A percentile compares a stretch with the other conserved stretches of the same genome.
phyloP scores from a whole-genome alignment of 2,797 vertebrate genomes.

The Sphaeramia orbicularis region DNA sequence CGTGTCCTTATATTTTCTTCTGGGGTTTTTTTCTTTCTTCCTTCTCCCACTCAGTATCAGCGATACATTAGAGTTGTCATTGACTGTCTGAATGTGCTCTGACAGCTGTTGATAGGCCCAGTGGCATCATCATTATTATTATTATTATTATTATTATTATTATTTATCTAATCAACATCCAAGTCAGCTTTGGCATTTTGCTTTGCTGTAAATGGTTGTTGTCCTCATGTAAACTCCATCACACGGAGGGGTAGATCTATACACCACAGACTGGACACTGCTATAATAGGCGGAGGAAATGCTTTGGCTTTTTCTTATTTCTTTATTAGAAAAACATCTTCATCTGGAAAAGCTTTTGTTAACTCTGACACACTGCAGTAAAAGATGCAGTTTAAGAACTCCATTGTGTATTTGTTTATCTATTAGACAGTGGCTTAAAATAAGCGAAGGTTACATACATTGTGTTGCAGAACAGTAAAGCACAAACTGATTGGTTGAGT shows the following conservation, averaged over 20 bases:
- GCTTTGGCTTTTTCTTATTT: too few species aligned
- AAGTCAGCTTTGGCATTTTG: constrained; percentile 38
- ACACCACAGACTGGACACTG: not conserved
- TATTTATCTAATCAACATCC: constrained; percentile 59
- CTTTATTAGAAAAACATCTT: too few species aligned
- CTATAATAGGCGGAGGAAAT: constrained; percentile 13
- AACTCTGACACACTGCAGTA: too few species aligned
- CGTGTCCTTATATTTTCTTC: constrained; percentile 58
- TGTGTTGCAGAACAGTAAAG: too few species aligned
- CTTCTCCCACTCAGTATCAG: constrained; percentile 34
- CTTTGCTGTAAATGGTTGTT: constrained; percentile 20
- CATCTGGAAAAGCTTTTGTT: too few species aligned
- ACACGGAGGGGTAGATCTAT: constrained; percentile 11
- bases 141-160: constrained; percentile 53
- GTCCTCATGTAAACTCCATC: constrained; percentile 20
- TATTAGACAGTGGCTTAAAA: too few species aligned
- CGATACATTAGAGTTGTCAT: constrained; percentile 49
- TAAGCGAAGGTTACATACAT: too few species aligned
- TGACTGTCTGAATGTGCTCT: constrained; percentile 57
- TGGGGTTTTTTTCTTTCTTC: constrained; percentile 30
- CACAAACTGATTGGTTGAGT: too few species aligned
- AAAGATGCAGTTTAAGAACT: too few species aligned
- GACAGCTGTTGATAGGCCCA: constrained; percentile 58
- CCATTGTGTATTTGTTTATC: too few species aligned
- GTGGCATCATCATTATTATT: constrained; percentile 5